Conservation (phyloP, 2,113 vertebrate species). For the Muscicapa adusta region DNA sequence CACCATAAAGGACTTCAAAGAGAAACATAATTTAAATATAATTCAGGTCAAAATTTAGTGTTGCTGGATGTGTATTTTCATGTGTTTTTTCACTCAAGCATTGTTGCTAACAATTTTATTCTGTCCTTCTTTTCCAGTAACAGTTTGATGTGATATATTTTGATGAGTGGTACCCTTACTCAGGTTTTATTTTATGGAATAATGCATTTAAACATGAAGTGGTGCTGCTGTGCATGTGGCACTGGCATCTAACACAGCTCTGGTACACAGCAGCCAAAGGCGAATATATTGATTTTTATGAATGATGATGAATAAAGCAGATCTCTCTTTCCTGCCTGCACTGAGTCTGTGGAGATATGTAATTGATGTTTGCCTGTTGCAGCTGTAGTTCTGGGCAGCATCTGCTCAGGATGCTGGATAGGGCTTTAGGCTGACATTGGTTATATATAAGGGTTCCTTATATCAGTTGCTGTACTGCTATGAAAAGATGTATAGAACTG, state of each 20-base stretch:
- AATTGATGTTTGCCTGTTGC: slow-evolving; percentile 11
- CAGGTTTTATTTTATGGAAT: slow-evolving; percentile 25
- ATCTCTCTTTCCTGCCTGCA: not conserved
- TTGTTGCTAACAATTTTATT: not conserved
- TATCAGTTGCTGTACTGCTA: not conserved
- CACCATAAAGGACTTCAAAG: not conserved
- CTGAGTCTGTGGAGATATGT: slow-evolving; percentile 7
- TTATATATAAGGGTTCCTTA: not conserved
- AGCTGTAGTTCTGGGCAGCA: not conserved
- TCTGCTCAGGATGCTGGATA: not conserved
- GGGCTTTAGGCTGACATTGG: not conserved
- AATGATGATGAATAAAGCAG: slow-evolving; percentile 30
- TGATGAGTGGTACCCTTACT: not conserved
- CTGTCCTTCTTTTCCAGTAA: not conserved
- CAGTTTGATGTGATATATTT: not conserved
- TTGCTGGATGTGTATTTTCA: not conserved
- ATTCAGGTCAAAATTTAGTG: not conserved
- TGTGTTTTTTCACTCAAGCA: not conserved
- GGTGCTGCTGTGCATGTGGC: not conserved
- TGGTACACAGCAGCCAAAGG: slow-evolving; percentile 34
- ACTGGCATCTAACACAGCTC: not conserved
- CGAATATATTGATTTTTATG: slow-evolving; percentile 50
- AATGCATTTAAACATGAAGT: slow-evolving; percentile 16
- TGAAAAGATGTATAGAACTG: not conserved
- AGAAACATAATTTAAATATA: slow-evolving; percentile 2